Evolutionary conservation across 2,797 vertebrate species (phyloP), one percentile per base, ranked within the genome.

Genomic region (Malurus splendens): DNA sequence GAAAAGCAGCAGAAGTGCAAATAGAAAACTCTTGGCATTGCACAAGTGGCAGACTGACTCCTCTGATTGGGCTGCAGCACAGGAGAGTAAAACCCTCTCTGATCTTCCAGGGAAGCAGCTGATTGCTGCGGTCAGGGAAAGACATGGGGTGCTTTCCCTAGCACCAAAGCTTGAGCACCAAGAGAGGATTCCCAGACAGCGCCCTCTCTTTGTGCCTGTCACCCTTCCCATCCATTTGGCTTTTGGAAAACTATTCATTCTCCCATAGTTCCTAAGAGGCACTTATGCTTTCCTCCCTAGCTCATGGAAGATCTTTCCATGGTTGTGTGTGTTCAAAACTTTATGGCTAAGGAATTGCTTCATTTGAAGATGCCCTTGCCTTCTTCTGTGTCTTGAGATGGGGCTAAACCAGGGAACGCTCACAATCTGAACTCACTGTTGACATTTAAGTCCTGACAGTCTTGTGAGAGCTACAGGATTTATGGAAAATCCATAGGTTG

Each of bases 61-160:
- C 30, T 78, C 27, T 67, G 38, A 42, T 4, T 0, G 0, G 18
- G 41, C 17, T 70, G 67, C 68, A 67, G 60, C 18, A 33, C n/a
- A 50, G 36, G 8, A 36, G 2, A 5, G 11, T 38, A 51, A 65
- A 27, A 17, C 25, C 6, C 10, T 2, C 15, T 52, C 33, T 55
- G 32, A 23, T 22, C 12, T 15, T 72, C 36, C 42, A 50, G 62
- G 24, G 11, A 44, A 36, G 38, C 38, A 51, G 50, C 27, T 67
- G 54, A 24, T 77, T 50, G 38, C 79, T 73, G 41, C 23, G 73
- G 14, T 16, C 33, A 45, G n/a, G 45, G 32, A 66, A 33, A 55
- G 24, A 9, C 30, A 22, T 12, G 32, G 22, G 8, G 5, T 44
- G 41, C 28, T 76, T 55, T 87, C n/a, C 28, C 6, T 41, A 48